These are phyloP conservation scores for Bombus breviceps DNA, from an alignment of 1,140 invertebrate genomes.

Conservation along the genomic window DNA sequence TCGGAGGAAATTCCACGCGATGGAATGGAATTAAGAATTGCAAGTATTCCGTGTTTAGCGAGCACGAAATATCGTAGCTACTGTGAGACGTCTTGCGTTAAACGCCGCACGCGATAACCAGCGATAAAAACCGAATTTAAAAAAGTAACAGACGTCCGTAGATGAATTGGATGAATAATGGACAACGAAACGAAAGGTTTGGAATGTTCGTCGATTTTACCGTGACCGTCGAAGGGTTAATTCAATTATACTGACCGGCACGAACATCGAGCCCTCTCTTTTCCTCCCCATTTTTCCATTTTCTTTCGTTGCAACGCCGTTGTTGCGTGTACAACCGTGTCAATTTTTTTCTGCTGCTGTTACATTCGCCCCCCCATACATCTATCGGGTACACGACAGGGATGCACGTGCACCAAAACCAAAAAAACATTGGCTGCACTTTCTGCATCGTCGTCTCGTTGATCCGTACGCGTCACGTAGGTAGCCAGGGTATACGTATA, in stretches of 20 bases:
- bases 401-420: neutral
- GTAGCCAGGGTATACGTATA: neutral
- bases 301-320: neutral
- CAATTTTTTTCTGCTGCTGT: neutral
- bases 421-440: slow-evolving; percentile 38
- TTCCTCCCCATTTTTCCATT: too few species aligned
- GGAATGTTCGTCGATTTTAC: neutral
- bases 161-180: neutral
- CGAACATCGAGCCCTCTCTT: too few species aligned
- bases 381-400: neutral
- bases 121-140: slow-evolving; percentile 3
- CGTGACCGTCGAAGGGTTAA: slow-evolving; percentile 1
- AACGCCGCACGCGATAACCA: neutral
- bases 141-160: neutral
- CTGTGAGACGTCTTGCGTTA: neutral
- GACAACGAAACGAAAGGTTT: neutral
- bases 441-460: slow-evolving; percentile 39
- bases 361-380: neutral
- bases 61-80: neutral
- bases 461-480: slow-evolving; percentile 40
- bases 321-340: neutral
- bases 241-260: neutral
- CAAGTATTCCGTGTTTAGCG: neutral
- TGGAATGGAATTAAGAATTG: slow-evolving; percentile 15
- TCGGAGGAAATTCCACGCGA: neutral